Base-by-base conservation (phyloP, 2,113 vertebrate species). In the Prinia subflava region DNA sequence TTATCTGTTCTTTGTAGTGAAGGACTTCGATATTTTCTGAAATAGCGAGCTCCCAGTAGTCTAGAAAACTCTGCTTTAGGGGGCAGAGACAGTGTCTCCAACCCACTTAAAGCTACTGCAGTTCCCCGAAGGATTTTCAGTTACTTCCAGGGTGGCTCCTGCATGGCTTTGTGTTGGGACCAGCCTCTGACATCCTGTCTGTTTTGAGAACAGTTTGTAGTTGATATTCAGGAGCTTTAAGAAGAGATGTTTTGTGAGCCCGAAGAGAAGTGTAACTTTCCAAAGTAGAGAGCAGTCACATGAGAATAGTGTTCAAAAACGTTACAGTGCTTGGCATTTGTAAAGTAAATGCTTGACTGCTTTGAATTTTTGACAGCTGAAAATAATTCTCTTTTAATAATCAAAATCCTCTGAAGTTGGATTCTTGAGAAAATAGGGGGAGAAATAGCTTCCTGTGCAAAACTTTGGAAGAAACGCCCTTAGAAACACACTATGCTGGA, bases 401-500 rank as follows among this genome's bases (percentile, higher is more conserved):
- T 41, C 22, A 52, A 69, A 85, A 27, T 84, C 11, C 17, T 49
- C 39, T 41, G 42, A 74, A 59, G 30, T 5, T 87, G 10, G 7
- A 21, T 47, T 68, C 4, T 30, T 65, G 42, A 78, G 64, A 44
- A 65, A 47, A 56, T 5, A 2, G 15, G 37, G 9, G 10, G 15
- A 5, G 1, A 17, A 42, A 15, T 22, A 50, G 9, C 6, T 70
- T 81, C 13, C 65, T 56, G n/a, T n/a, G 15, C 15, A 70, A 44
- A 75, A n/a, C 46, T 82, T 57, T 15, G 5, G 59, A 39, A 69
- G 52, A 77, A 73, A 11, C 5, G 28, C 2, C 13, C 6, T 69
- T 64, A 18, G 39, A 39, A 39, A 16, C 3, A 59, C 0, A 0
- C n/a, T 35, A 8, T 0, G 2, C n/a, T 60, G 24, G 4, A 69